Base-by-base conservation (phyloP, 2,888 invertebrate species). In the Patella caerulea region DNA sequence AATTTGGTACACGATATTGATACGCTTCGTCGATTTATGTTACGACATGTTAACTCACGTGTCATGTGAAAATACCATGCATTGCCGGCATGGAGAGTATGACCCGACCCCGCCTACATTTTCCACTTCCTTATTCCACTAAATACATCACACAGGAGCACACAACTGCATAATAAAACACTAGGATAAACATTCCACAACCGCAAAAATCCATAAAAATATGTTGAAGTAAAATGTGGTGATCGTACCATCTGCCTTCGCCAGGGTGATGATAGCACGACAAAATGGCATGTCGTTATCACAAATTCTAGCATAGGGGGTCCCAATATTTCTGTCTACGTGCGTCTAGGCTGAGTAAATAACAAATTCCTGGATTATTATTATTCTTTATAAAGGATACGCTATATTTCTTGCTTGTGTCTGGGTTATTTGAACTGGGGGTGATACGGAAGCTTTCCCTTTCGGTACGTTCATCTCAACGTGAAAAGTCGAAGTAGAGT, bases 381-480 rank as follows among this genome's bases (percentile, higher is more conserved):
- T 24, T 71, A 19, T 2, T n/a, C 9, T 69, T 78, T 45, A 34
- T 79, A 84, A 86, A 84, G 86, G 87, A 86, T 86, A 88, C 85
- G 76, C 78, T 72, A 84, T 79, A 78, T 81, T 84, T 83, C 86
- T 83, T 78, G 77, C 84, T 76, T 86, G 87, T 73, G 83, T 78
- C 79, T 87, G 87, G 75, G 83, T 79, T 82, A 85, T 82, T 83
- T 86, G 88, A 78, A 81, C 85, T 79, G 88, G 86, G 81, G 89
- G 87, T 79, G 88, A 87, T 84, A 83, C 81, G 82, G 88, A 86
- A 83, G 87, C 83, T 85, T 85, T 87, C 80, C 86, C 86, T 86
- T 86, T 87, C 84, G 82, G 85, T 84, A 85, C 85, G 84, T 85
- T 88, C 88, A 88, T 88, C 87, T 87, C 88, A 88, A 86, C 86